A percentile compares a stretch with the other conserved stretches of the same genome.
phyloP scores from a whole-genome alignment of 1,140 invertebrate species.

The Glossosoma conforme region DNA sequence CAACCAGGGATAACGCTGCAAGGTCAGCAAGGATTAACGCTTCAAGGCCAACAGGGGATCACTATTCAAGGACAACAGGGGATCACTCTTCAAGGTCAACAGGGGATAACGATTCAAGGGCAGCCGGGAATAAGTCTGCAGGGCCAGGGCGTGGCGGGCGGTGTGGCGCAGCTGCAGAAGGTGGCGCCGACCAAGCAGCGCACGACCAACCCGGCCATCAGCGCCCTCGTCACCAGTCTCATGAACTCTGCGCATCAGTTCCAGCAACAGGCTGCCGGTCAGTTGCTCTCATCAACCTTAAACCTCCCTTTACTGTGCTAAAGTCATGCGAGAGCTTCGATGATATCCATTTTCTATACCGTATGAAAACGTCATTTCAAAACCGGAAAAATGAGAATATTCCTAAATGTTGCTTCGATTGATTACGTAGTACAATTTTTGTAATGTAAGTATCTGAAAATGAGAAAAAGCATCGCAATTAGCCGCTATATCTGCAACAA shows the following conservation, averaged over 20 bases:
- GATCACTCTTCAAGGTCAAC: slow-evolving; percentile 13
- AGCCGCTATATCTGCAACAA: too few relatives aligned
- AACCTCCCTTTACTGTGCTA: too few relatives aligned
- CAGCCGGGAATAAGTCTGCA: slow-evolving; percentile 9
- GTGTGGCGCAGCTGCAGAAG: slow-evolving; percentile 43
- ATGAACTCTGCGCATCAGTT: slow-evolving; percentile 77
- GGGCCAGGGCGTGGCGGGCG: background rate
- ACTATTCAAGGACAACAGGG: slow-evolving; percentile 6
- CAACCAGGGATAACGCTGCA: slow-evolving; percentile 10
- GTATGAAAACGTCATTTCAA: too few relatives aligned
- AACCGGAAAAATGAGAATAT: too few relatives aligned
- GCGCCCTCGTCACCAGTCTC: slow-evolving; percentile 68
- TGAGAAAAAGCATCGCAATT: too few relatives aligned
- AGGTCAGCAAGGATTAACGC: background rate
- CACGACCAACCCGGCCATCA: slow-evolving; percentile 68
- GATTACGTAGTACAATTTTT: too few relatives aligned
- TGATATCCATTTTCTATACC: too few relatives aligned
- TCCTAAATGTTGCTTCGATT: too few relatives aligned
- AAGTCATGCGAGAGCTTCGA: too few relatives aligned
- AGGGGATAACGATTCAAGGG: slow-evolving; percentile 6
- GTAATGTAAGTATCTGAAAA: too few relatives aligned
- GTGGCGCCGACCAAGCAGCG: slow-evolving; percentile 55
- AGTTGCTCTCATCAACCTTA: too few relatives aligned
- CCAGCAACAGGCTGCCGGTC: slow-evolving; percentile 61
- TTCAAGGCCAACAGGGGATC: slow-evolving; percentile 15